Evolutionary conservation across 2,797 vertebrate species (phyloP).

Genomic region (Iguana delicatissima): DNA sequence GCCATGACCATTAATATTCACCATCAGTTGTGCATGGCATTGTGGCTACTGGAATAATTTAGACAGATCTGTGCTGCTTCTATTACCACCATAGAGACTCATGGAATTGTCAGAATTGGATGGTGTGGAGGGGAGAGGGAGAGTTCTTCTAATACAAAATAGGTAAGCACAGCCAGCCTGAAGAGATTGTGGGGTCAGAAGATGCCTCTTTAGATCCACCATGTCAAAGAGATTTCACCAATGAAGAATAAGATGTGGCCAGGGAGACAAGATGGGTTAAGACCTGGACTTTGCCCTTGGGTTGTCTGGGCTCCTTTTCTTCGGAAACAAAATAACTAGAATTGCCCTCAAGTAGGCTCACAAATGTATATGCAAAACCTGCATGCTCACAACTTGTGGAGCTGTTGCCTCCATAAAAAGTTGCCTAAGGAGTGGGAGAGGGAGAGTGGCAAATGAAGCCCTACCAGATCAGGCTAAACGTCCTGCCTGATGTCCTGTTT

Average conservation of each 20-base stretch:
- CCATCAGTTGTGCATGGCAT: neutral
- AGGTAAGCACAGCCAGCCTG: too few species aligned
- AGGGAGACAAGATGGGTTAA: neutral
- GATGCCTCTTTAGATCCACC: neutral
- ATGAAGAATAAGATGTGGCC: neutral
- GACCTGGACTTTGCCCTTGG: neutral
- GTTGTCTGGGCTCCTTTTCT: neutral
- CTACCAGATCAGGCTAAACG: too few species aligned
- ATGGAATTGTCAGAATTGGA: neutral
- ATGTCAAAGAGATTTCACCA: neutral
- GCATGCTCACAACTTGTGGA: neutral
- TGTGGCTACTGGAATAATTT: neutral
- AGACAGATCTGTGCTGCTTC: neutral
- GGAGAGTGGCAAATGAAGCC: neutral
- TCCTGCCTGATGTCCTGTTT: too few species aligned
- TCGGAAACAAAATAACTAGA: neutral
- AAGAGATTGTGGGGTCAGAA: neutral
- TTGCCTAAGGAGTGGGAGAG: neutral
- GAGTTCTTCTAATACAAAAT: neutral
- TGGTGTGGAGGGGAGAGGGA: neutral
- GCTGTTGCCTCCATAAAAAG: neutral
- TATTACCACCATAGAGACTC: neutral
- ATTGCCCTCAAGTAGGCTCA: neutral
- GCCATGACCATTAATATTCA: neutral
- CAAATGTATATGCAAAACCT: conserved; percentile 4